Base-by-base conservation (phyloP, 2,888 invertebrate species). In the Coremacera marginata region DNA sequence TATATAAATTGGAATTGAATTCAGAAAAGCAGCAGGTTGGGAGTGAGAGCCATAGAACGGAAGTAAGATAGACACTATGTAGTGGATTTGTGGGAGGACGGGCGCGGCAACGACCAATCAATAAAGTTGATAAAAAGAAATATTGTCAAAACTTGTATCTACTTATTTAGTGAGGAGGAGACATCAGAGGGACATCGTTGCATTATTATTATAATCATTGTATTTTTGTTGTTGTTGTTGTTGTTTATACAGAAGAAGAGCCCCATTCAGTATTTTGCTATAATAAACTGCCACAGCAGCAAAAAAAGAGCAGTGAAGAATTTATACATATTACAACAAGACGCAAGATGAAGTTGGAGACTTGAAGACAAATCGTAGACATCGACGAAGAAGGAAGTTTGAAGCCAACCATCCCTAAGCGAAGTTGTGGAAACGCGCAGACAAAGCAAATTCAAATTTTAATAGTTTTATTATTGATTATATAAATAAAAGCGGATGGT, bases 101-200 rank as follows among this genome's bases (percentile, higher is more conserved):
- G 7, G 16, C 8, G 44, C 0, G 7, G 16, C 8, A 25, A 14
- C 25, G 19, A 25, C 9, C 57, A 71, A 60, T 71, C 57, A 65
- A 73, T 73, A 63, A 63, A 73, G 31, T 52, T 49, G 49, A 71
- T n/a, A 57, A 31, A 25, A 73, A 34, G 51, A 73, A 44, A 63
- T 27, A 63, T 51, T 51, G 51, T 70, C 31, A 70, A 37, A 65
- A 44, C 11, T 37, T 65, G 44, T 52, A 27, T 25, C 27, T 70
- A 51, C 16, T 70, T 60, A 70, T 52, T 52, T 70, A 55, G 34
- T 27, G 3, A 34, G 70, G 22, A 57, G 11, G 57, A 4, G 37
- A 22, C 57, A 57, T 19, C 25, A 25, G 25, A 27, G 44, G 44
- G 44, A 44, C 25, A 27, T 16, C 27, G 27, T 14, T 27, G 60